Percentiles rank a stretch among this genome's conserved stretches.
Conservation (phyloP, 2,888 invertebrate genomes). For the Penaeus monodon region DNA sequence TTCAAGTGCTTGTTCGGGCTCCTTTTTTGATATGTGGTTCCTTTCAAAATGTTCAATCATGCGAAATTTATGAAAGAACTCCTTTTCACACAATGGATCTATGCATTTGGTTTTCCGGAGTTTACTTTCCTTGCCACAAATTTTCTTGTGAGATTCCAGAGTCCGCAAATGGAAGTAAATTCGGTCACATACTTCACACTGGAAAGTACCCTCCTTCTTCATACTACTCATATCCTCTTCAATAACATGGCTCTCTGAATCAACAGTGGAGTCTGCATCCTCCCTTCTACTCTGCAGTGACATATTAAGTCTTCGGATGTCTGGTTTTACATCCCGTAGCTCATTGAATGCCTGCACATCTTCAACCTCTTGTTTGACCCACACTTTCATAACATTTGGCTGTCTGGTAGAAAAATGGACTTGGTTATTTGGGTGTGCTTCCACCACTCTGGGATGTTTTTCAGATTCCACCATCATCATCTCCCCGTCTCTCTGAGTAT, state of each 20-base stretch:
- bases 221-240: too few species aligned
- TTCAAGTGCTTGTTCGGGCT: background rate
- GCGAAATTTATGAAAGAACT: slow-evolving; percentile 25
- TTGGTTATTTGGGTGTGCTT: background rate
- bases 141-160: slow-evolving; percentile 17
- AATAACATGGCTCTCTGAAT: too few species aligned
- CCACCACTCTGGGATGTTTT: background rate
- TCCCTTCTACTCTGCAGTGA: background rate
- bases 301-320: background rate
- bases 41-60: slow-evolving; percentile 30
- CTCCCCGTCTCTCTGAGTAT: background rate
- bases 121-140: slow-evolving; percentile 9
- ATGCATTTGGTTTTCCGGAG: slow-evolving; percentile 20
- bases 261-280: background rate
- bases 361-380: slow-evolving; percentile 12
- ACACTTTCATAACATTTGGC: background rate
- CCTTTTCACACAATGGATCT: background rate
- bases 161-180: slow-evolving; percentile 14
- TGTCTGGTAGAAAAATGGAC: background rate
- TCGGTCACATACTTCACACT: slow-evolving; percentile 13
- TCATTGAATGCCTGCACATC: background rate
- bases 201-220: slow-evolving; percentile 2
- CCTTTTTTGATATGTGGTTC: background rate
- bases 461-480: slow-evolving; percentile 1
- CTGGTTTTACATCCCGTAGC: background rate